Conservation (phyloP, 1,140 invertebrate genomes). For the Ceratina calcarata region DNA sequence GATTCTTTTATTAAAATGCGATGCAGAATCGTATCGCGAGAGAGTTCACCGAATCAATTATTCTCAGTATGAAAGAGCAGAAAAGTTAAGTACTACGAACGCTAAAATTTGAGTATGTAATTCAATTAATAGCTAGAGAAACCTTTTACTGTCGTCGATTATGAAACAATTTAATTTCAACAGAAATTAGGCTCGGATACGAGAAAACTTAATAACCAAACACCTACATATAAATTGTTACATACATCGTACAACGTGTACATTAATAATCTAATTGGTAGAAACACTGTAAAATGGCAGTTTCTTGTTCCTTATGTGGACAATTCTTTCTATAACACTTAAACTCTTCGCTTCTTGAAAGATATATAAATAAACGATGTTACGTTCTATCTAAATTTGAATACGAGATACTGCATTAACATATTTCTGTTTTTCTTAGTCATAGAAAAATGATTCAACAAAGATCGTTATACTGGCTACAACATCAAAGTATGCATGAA, state of each 20-base stretch:
- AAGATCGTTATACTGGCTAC: constrained; percentile 16
- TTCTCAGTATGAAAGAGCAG: constrained; percentile 36
- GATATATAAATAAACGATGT: constrained; percentile 14
- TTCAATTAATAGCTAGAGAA: constrained; percentile 1
- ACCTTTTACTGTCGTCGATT: no score
- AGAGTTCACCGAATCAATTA: constrained; percentile 39
- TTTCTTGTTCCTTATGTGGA: constrained; percentile 39
- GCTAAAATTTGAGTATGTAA: constrained; percentile 9
- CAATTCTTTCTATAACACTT: constrained; percentile 20
- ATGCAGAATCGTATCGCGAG: not conserved
- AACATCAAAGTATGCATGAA: constrained; percentile 31
- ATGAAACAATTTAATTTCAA: not conserved
- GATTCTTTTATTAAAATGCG: constrained; percentile 34
- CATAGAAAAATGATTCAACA: constrained; percentile 24
- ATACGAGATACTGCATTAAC: constrained; percentile 26
- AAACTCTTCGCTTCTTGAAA: not conserved
- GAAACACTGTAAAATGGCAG: constrained; percentile 58
- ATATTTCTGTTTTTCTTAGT: not conserved
- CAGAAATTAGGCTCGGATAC: constrained; percentile 13
- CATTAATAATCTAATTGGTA: constrained; percentile 43
- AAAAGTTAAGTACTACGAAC: constrained; percentile 50
- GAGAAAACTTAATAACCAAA: constrained; percentile 16
- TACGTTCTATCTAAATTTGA: constrained; percentile 18
- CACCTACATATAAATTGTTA: not conserved
- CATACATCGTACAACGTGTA: constrained; percentile 10